These are phyloP conservation scores for Campylorhamphus procurvoides DNA, from an alignment of 2,113 vertebrate genomes.

Conservation along the genomic window DNA sequence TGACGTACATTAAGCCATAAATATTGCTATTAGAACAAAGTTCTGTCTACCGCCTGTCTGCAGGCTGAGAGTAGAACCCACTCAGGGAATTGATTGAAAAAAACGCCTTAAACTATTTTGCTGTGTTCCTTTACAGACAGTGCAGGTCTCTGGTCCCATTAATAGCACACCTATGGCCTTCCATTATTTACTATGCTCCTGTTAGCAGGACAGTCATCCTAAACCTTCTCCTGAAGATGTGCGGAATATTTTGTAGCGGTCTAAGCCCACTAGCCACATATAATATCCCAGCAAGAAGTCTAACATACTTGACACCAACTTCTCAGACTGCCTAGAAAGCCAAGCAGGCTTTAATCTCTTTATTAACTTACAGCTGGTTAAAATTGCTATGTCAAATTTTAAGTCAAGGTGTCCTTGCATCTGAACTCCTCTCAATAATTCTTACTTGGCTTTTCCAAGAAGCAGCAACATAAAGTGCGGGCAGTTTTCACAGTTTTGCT, in stretches of 20 bases:
- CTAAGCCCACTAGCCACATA: not conserved
- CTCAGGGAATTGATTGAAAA: rapidly evolving
- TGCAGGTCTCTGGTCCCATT: not conserved
- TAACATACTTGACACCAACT: not conserved
- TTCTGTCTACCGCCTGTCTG: not conserved
- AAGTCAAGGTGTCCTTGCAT: no score
- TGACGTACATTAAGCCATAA: not conserved
- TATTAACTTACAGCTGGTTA: not conserved
- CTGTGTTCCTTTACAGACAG: not conserved
- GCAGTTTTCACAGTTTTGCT: not conserved
- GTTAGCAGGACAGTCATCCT: not conserved
- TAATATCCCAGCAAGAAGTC: not conserved
- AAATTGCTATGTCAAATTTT: not conserved
- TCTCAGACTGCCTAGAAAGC: not conserved
- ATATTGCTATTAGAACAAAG: not conserved
- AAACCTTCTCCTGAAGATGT: not conserved
- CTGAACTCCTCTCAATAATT: not conserved
- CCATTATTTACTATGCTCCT: not conserved
- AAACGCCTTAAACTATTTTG: not conserved
- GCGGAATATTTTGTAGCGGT: not conserved
- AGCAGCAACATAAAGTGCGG: not conserved
- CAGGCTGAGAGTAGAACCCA: not conserved
- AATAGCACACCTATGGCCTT: not conserved
- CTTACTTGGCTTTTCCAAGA: not conserved
- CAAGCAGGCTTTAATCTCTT: not conserved